Conservation (phyloP, 2,113 vertebrate genomes). For the Plestiodon gilberti region DNA sequence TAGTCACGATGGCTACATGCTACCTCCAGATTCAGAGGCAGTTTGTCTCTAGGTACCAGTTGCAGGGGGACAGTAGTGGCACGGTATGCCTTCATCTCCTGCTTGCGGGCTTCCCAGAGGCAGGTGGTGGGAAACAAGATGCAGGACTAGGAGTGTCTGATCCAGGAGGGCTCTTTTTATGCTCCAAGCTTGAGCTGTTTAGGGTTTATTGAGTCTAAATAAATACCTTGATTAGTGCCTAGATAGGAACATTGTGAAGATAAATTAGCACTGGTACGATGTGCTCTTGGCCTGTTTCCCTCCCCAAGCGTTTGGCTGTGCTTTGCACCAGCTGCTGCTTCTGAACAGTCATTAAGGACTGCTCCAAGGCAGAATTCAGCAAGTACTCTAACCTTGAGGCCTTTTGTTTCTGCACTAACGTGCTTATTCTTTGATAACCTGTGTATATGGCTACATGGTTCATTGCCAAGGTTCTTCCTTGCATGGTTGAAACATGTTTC, state of each 20-base stretch:
- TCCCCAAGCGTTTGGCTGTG: neutral
- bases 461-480: accelerated
- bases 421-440: neutral
- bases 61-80: no score
- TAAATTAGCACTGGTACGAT: neutral
- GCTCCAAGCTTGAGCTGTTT: neutral
- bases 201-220: neutral
- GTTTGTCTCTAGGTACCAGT: no score
- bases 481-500: neutral
- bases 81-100: no score
- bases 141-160: no score
- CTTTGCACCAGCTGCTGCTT: neutral
- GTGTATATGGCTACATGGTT: neutral
- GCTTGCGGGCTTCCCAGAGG: neutral
- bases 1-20: no score
- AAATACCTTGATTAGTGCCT: neutral
- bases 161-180: no score
- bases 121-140: neutral
- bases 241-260: neutral
- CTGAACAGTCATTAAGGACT: neutral
- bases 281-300: neutral
- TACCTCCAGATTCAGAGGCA: no score
- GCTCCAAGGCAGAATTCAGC: neutral
- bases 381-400: neutral
- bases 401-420: neutral